Percentiles rank a stretch among this genome's conserved stretches.
phyloP scores from a whole-genome alignment of 2,888 invertebrate genomes.

The Chelonus formosanus region DNA sequence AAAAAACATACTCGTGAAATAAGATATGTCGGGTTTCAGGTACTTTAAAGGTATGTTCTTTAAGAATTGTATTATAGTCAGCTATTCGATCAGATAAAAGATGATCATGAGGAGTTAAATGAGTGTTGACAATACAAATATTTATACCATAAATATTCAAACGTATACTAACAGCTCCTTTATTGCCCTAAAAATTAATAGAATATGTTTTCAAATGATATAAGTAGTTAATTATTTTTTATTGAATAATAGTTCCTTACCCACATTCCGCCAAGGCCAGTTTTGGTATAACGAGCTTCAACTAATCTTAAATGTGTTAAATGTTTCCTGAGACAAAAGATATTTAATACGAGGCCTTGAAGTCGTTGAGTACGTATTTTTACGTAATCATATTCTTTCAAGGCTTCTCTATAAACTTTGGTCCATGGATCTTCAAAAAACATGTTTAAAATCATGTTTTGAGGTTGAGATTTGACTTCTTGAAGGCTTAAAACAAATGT shows the following conservation, averaged over 20 bases:
- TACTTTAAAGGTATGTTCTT: slow-evolving; percentile 82
- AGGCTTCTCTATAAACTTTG: slow-evolving; percentile 74
- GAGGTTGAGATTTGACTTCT: slow-evolving; percentile 89
- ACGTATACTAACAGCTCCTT: slow-evolving; percentile 90
- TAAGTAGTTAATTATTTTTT: slow-evolving; percentile 5
- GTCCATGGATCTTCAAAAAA: slow-evolving; percentile 90
- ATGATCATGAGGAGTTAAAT: slow-evolving; percentile 90
- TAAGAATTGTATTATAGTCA: slow-evolving; percentile 88
- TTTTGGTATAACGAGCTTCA: slow-evolving; percentile 87
- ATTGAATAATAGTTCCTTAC: slow-evolving; percentile 67
- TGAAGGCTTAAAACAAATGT: slow-evolving; percentile 72
- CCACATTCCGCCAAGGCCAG: slow-evolving; percentile 93
- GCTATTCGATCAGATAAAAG: slow-evolving; percentile 83
- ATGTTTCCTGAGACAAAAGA: slow-evolving; percentile 82
- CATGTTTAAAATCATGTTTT: slow-evolving; percentile 82
- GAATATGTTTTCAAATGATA: not conserved
- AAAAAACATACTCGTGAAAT: slow-evolving; percentile 80
- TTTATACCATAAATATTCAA: slow-evolving; percentile 89
- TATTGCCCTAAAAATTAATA: slow-evolving; percentile 80
- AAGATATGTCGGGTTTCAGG: slow-evolving; percentile 83
- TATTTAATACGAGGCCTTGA: slow-evolving; percentile 82
- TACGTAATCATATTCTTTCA: slow-evolving; percentile 77
- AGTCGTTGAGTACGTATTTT: slow-evolving; percentile 82
- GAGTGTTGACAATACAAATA: slow-evolving; percentile 87
- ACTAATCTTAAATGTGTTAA: slow-evolving; percentile 83